Evolutionary conservation across 1,140 invertebrate species (phyloP).

Genomic region (Temnothorax nylanderi): DNA sequence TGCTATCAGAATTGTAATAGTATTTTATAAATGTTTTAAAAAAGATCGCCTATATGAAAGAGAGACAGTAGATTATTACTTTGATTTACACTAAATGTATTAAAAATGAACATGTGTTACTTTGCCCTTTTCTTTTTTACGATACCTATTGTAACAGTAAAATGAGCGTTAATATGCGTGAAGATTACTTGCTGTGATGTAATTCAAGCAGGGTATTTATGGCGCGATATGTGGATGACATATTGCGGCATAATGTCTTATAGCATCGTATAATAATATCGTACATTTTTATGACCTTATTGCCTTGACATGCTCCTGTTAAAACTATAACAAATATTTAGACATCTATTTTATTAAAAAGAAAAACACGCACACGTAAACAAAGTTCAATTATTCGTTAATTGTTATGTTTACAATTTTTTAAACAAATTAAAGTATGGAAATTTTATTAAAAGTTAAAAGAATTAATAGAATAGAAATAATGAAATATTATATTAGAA

Average conservation of each 20-base stretch:
- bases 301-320: not conserved
- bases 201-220: constrained; percentile 32
- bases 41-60: not conserved
- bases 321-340: not conserved
- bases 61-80: not conserved
- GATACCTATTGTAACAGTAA: not conserved
- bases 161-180: not conserved
- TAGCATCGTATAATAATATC: constrained; percentile 16
- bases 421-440: not conserved
- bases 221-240: not conserved
- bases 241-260: constrained; percentile 31
- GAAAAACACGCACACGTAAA: not conserved
- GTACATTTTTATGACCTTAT: not conserved
- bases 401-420: not conserved
- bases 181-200: constrained; percentile 25
- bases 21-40: not conserved
- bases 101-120: not conserved
- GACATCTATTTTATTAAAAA: not conserved
- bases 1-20: no score
- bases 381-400: not conserved
- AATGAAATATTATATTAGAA: not conserved
- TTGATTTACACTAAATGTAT: not conserved
- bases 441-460: not conserved
- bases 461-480: not conserved
- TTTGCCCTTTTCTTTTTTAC: constrained; percentile 33